Evolutionary conservation across 2,888 invertebrate genomes (phyloP), one percentile per base, ranked within the genome.

Genomic region (Hemicrepidius hirtus): DNA sequence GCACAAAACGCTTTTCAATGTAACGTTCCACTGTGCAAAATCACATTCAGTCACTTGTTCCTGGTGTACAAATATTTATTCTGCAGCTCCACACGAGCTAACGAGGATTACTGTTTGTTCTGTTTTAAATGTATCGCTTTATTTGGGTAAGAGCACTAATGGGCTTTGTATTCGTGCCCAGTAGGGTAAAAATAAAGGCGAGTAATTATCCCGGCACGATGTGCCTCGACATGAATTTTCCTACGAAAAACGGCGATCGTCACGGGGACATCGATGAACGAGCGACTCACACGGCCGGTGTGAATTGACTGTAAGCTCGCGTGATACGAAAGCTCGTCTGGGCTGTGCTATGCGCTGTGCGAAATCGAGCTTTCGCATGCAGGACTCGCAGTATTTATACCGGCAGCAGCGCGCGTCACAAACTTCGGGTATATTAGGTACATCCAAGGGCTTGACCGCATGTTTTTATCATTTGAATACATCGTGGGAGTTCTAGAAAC

Each of bases 341-440:
- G 74, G 77, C 75, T 74, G 68, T 77, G 78, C 74, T 76, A 75
- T 78, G 78, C 76, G 75, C 78, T 76, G 74, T 79, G 77, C 77
- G 78, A 78, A 75, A 75, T 77, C 75, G 78, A 80, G 78, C 79
- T 79, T 77, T 80, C 78, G 77, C 78, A 78, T 77, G 77, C 79
- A 77, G 59, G 24, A 59, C 57, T 67, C 59, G 21, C 57, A 60
- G 60, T 32, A 57, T 67, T 57, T 57, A 57, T 57, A 46, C 59
- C 32, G 32, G 46, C 44, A 59, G 35, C 41, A n/a, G 46, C 41
- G 46, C 41, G 35, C 57, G 57, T 67, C 41, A 67, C 44, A 32
- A 41, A 32, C 40, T 20, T 35, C 37, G 57, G 57, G 28, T 53
- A 53, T 57, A 57, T 57, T 57, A 37, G 37, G 57, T 37, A 57